A percentile compares a stretch with the other conserved stretches of the same genome.
Evolutionary conservation across 1,140 invertebrate genomes (phyloP).

Genomic region (Latrodectus geometricus): DNA sequence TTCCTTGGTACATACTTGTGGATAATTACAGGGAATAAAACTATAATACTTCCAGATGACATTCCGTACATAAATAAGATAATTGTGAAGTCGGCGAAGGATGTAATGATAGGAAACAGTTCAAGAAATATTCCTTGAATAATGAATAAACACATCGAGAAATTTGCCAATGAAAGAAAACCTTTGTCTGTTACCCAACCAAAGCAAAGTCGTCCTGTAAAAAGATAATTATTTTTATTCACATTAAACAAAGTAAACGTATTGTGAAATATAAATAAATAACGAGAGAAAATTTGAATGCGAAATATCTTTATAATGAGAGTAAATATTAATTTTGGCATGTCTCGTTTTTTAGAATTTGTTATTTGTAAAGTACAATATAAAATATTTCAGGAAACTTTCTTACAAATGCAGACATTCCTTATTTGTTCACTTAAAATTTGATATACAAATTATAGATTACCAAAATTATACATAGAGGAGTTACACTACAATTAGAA

Average conservation of each 20-base stretch:
- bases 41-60: not conserved
- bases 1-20: not conserved
- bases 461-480: too few relatives aligned
- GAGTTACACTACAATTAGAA: too few relatives aligned
- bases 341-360: not conserved
- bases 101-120: not conserved
- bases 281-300: not conserved
- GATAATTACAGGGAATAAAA: conserved; percentile 9
- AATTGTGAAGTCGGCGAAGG: not conserved
- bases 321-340: not conserved
- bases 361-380: not conserved
- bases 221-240: not conserved
- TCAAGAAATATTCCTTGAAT: not conserved
- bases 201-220: conserved; percentile 14
- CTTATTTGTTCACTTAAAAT: too few relatives aligned
- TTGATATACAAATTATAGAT: too few relatives aligned
- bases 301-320: not conserved
- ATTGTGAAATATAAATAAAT: not conserved
- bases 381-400: too few relatives aligned
- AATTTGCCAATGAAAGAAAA: not conserved
- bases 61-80: not conserved
- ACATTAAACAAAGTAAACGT: not conserved
- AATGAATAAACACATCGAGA: not conserved
- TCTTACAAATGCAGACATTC: too few relatives aligned
- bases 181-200: conserved; percentile 14